Percentiles rank a stretch among this genome's conserved stretches.
phyloP scores from a whole-genome alignment of 2,113 vertebrate genomes.

The Lagopus muta region DNA sequence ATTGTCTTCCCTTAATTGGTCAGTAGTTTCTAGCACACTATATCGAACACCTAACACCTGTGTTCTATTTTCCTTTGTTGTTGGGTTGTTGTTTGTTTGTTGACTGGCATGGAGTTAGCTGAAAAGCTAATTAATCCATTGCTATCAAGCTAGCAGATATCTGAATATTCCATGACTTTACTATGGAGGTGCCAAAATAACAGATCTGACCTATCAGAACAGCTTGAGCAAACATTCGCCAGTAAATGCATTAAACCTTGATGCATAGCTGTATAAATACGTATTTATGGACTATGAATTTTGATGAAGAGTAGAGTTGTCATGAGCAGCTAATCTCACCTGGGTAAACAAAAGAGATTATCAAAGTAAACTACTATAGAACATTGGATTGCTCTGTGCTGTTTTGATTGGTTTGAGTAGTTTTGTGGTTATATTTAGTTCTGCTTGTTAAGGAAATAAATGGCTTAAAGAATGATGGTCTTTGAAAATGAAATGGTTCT shows the following conservation, averaged over 20 bases:
- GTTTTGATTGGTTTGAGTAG: neutral
- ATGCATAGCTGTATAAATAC: neutral
- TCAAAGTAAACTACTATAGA: neutral
- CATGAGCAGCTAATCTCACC: neutral
- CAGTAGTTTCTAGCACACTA: neutral
- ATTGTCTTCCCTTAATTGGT: conserved; percentile 6
- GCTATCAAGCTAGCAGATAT: neutral
- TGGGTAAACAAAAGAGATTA: neutral
- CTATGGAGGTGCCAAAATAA: neutral
- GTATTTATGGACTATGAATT: neutral
- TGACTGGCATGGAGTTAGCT: neutral
- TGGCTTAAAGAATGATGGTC: neutral
- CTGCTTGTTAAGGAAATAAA: neutral
- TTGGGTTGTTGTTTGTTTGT: neutral
- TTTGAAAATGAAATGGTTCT: neutral
- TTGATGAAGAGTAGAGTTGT: conserved; percentile 10
- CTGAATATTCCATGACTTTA: neutral
- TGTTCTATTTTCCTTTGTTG: neutral
- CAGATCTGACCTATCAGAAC: neutral
- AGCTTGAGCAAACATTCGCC: neutral
- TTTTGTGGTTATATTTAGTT: neutral
- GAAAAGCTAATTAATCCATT: neutral
- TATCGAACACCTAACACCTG: neutral
- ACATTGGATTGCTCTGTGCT: neutral
- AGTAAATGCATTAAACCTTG: neutral